These are phyloP conservation scores for Halocynthia aurantium DNA, from an alignment of 23 tunicate genomes.

Conservation along the genomic window DNA sequence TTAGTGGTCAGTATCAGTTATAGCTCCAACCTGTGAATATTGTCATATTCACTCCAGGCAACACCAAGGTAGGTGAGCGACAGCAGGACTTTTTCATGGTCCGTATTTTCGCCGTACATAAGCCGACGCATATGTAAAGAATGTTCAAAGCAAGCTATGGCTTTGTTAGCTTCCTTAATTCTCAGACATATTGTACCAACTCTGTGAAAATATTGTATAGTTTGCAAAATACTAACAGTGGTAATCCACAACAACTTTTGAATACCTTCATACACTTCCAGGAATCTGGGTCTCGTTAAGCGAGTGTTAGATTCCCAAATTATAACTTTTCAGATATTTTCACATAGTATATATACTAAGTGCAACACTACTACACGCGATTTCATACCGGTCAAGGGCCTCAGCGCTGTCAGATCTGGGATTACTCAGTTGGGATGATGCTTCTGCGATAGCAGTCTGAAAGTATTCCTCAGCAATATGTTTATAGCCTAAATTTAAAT, in stretches of 20 bases:
- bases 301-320: too few relatives aligned
- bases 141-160: slow-evolving; percentile 82
- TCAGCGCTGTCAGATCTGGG: slow-evolving; percentile 84
- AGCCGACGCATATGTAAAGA: slow-evolving; percentile 74
- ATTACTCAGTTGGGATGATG: slow-evolving; percentile 38
- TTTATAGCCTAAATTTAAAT: slow-evolving; percentile 23
- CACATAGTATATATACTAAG: neutral
- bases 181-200: slow-evolving; percentile 52
- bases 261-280: neutral
- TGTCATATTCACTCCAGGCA: slow-evolving; percentile 61
- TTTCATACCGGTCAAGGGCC: slow-evolving; percentile 62
- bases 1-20: neutral
- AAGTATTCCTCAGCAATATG: slow-evolving; percentile 50
- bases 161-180: slow-evolving; percentile 36
- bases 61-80: slow-evolving; percentile 64
- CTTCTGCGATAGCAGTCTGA: slow-evolving; percentile 44
- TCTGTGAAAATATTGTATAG: neutral
- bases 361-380: neutral
- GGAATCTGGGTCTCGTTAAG: too few relatives aligned
- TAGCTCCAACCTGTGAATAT: slow-evolving; percentile 54
- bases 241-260: neutral
- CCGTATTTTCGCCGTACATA: slow-evolving; percentile 55
- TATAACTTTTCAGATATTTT: too few relatives aligned
- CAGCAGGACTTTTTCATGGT: slow-evolving; percentile 35
- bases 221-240: neutral